Evolutionary conservation across 30 jellyfish, hydroid and myxozoan genomes (phyloP), one percentile per base, ranked within the genome.

Genomic region (Chrysaora quinquecirrha): DNA sequence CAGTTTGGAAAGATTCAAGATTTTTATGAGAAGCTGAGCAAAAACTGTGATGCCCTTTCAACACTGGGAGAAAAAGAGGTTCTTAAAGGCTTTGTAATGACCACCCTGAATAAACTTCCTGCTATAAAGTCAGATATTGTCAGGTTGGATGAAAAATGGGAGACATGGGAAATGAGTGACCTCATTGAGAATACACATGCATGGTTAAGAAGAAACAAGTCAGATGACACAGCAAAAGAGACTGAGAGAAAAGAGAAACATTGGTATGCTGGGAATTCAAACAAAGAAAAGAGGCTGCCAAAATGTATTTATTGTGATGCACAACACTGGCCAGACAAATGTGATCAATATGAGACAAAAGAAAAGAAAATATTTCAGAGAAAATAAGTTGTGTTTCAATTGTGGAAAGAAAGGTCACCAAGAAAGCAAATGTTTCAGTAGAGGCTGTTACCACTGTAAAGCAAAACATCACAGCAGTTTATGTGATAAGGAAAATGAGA

Each of bases 261-360:
- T 31, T 74, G 86, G 86, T 74, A 74, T 49, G 76, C 74, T 28
- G 74, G 86, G 48, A 71, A 71, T 18, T 34, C 70, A 32, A 18
- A 48, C 19, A 49, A 1, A 49, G 86, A 49, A 0, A 74, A 27
- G 54, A 74, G 76, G 29, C 16, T 30, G 86, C 50, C 48, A 74
- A 74, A 54, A 76, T 74, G 86, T 66, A 48, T 74, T 24, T 74
- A 22, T 29, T 74, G 76, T 74, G 60, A 74, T 9, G 75, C 0
- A 74, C 76, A 74, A 14, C 86, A 74, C 67, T 70, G 82, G 82
- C 21, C 66, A 10, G 82, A 70, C 34, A 70, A 70, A 34, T 70
- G 34, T 49, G 50, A 29, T 24, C 3, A 49, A 54, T 48, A 28
- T 49, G 61, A 24, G 19, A 74, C 30, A 47, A 74, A 74, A 74